Percentiles rank a stretch among this genome's conserved stretches.
Conservation (phyloP, 1,140 invertebrate genomes). For the Chlorops oryzae region DNA sequence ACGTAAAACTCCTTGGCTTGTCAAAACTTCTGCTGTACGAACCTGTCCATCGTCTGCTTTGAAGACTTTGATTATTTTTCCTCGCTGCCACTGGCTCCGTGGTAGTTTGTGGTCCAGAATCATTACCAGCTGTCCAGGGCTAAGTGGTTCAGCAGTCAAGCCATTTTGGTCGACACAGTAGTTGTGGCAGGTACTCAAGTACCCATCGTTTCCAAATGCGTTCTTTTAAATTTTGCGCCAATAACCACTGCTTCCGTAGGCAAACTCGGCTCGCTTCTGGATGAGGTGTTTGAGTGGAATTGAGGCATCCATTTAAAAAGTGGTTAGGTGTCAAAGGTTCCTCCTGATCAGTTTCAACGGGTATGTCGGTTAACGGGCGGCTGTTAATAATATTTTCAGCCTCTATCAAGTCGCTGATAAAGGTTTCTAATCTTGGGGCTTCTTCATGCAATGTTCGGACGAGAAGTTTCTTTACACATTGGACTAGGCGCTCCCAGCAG, state of each 20-base stretch:
- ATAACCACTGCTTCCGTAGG: slow-evolving; percentile 19
- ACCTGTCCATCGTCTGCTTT: no score
- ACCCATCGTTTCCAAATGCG: slow-evolving; percentile 29
- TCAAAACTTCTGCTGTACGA: no score
- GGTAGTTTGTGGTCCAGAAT: slow-evolving; percentile 21
- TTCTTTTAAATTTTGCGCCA: slow-evolving; percentile 24
- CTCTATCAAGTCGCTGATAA: slow-evolving; percentile 23
- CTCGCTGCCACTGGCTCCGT: slow-evolving; percentile 21
- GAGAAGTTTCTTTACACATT: background rate
- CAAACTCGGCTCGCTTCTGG: slow-evolving; percentile 7
- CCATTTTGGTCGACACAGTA: slow-evolving; percentile 28
- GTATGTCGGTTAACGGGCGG: slow-evolving; percentile 34
- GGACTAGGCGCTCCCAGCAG: slow-evolving; percentile 21
- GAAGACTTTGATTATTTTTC: no score
- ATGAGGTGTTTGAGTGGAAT: slow-evolving; percentile 11
- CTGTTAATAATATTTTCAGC: slow-evolving; percentile 31
- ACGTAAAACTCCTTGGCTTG: no score
- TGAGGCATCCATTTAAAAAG: slow-evolving; percentile 19
- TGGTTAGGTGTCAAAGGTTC: slow-evolving; percentile 36
- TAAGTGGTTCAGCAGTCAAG: slow-evolving; percentile 7
- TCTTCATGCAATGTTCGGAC: background rate
- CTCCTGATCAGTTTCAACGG: slow-evolving; percentile 18
- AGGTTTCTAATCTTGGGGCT: slow-evolving; percentile 4
- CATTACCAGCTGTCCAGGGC: slow-evolving; percentile 27
- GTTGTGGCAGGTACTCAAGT: slow-evolving; percentile 22